Evolutionary conservation across 2,797 vertebrate species (phyloP), one percentile per base, ranked within the genome.

Genomic region (Aphelocoma californica): DNA sequence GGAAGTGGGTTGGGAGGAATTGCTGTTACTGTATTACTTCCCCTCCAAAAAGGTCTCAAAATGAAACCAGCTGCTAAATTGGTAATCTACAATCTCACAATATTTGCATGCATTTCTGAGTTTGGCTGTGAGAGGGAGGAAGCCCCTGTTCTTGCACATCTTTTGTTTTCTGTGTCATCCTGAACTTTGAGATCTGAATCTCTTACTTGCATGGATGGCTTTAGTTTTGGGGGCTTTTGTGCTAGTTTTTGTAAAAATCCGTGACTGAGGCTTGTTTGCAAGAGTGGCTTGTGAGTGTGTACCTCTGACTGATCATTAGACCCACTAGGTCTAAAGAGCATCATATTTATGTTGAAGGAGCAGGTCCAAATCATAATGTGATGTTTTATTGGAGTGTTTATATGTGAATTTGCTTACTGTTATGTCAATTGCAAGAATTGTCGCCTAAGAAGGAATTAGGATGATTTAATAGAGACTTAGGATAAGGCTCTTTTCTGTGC

Each of bases 11-110:
- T 95, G 67, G 86, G 86, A 92, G 78, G 64, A 95, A 96, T 92
- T 95, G 91, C 81, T 92, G 20, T 86, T 86, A 51, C 56, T 94
- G 79, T 90, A 96, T 96, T 95, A 95, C 90, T 97, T 97, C 96
- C 64, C 88, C 74, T 87, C 86, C 74, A 58, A 24, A 90, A 85
- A 66, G 38, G 61, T 91, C 81, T 96, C 96, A 92, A 70, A 95
- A 74, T 86, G 94, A 96, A 96, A 91, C 81, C 47, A 85, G 26
- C 29, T 92, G 58, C 96, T 96, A 95, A 95, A 93, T 73, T 74
- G 75, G 81, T 80, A 26, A 92, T 70, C 66, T 91, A 21, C 56
- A 93, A 84, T 29, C 36, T 90, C 65, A 40, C 57, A 58, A 2
- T 54, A 94, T 94, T 94, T 96, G 87, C 85, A 92, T 96, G 47